phyloP scores from a whole-genome alignment of 2,113 vertebrate genomes.

The Bombycilla garrulus region DNA sequence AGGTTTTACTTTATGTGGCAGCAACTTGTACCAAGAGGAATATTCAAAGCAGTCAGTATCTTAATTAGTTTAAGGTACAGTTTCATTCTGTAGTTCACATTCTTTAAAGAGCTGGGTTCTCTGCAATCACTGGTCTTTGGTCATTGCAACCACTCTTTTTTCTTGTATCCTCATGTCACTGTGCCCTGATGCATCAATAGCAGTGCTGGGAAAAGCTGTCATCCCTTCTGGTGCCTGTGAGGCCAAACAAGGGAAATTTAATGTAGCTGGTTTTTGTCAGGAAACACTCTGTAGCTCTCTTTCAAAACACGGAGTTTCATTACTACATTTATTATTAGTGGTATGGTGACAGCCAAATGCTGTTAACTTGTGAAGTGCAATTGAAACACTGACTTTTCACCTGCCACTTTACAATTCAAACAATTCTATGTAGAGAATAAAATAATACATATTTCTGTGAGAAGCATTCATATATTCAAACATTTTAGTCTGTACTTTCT shows the following conservation, averaged over 20 bases:
- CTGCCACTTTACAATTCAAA: background rate
- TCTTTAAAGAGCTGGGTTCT: background rate
- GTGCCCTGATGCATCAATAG: background rate
- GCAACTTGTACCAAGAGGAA: background rate
- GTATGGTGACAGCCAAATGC: background rate
- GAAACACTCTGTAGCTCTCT: background rate
- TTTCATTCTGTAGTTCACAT: background rate
- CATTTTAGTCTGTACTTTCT: background rate
- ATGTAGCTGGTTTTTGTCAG: background rate
- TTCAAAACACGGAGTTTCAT: background rate
- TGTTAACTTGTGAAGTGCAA: background rate
- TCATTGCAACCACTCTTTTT: background rate
- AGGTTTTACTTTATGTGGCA: background rate
- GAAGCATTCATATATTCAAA: background rate
- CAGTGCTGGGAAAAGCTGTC: background rate
- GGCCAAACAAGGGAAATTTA: background rate
- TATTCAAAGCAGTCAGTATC: background rate
- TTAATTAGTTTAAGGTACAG: background rate
- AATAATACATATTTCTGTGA: background rate
- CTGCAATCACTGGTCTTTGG: background rate
- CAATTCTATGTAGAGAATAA: background rate
- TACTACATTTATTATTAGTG: background rate
- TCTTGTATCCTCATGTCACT: background rate
- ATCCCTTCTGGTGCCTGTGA: background rate
- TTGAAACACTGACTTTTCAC: background rate